Conservation (phyloP, 2,113 vertebrate genomes). For the Eurystomus gularis region DNA sequence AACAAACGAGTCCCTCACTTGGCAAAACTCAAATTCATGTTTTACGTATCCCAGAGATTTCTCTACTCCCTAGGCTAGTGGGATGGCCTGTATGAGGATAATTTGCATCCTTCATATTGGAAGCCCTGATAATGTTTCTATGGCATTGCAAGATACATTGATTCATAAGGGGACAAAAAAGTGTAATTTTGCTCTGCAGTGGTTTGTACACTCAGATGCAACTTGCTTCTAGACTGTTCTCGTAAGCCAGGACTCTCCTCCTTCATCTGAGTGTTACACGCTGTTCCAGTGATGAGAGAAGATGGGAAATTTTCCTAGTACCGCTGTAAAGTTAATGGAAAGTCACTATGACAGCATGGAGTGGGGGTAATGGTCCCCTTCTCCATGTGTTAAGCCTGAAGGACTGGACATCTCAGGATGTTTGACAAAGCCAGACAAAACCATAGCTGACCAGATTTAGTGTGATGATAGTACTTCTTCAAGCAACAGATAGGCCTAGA, state of each 20-base stretch:
- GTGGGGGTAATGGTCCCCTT: background rate
- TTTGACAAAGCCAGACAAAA: background rate
- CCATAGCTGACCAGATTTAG: background rate
- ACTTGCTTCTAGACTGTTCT: background rate
- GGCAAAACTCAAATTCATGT: background rate
- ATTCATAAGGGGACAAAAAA: background rate
- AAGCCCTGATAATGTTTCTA: background rate
- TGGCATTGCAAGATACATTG: background rate
- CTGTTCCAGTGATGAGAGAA: background rate
- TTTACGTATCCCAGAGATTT: background rate
- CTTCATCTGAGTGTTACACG: background rate
- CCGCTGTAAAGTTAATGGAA: background rate
- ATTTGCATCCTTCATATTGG: background rate
- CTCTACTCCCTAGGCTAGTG: background rate
- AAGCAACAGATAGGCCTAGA: background rate
- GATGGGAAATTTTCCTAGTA: background rate
- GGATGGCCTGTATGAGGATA: background rate
- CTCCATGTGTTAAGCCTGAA: background rate
- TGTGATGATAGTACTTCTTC: background rate
- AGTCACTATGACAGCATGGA: background rate
- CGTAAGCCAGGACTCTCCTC: background rate
- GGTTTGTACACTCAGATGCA: background rate
- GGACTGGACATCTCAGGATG: background rate
- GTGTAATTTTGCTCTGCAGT: background rate
- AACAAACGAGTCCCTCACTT: background rate